These are phyloP conservation scores for Gambusia holbrooki DNA, from an alignment of 2,113 vertebrate genomes.

Conservation along the genomic window DNA sequence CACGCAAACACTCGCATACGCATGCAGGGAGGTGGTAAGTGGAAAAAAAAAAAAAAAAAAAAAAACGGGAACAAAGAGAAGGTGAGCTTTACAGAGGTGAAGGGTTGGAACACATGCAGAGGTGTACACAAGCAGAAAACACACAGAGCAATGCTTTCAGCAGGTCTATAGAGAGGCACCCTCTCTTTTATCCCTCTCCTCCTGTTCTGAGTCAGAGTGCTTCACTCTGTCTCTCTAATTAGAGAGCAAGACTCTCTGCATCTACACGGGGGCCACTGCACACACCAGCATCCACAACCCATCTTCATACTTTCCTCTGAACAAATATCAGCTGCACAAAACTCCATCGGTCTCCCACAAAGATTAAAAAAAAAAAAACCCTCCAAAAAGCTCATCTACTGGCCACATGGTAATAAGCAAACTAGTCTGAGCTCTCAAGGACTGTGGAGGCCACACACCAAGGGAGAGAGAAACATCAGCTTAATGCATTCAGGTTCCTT, in stretches of 20 bases:
- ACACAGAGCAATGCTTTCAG: slow-evolving; percentile 36
- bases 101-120: slow-evolving; percentile 46
- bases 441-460: slow-evolving; percentile 66
- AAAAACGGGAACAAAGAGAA: slow-evolving; percentile 38
- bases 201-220: slow-evolving; percentile 50
- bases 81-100: slow-evolving; percentile 47
- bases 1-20: neutral
- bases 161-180: slow-evolving; percentile 52
- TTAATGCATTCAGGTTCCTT: slow-evolving; percentile 69
- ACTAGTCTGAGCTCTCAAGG: slow-evolving; percentile 76
- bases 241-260: slow-evolving; percentile 46
- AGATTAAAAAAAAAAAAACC: neutral
- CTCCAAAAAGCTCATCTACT: slow-evolving; percentile 16
- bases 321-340: slow-evolving; percentile 40
- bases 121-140: slow-evolving; percentile 25
- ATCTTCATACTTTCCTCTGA: slow-evolving; percentile 41
- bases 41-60: slow-evolving; percentile 4
- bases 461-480: slow-evolving; percentile 55
- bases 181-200: slow-evolving; percentile 64
- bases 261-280: slow-evolving; percentile 41
- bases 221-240: slow-evolving; percentile 70
- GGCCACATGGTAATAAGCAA: slow-evolving; percentile 66
- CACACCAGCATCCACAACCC: slow-evolving; percentile 22
- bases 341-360: slow-evolving; percentile 30
- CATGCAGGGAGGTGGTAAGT: slow-evolving; percentile 24